phyloP scores from a whole-genome alignment of 2,113 vertebrate species.

The Limnothrissa miodon region DNA sequence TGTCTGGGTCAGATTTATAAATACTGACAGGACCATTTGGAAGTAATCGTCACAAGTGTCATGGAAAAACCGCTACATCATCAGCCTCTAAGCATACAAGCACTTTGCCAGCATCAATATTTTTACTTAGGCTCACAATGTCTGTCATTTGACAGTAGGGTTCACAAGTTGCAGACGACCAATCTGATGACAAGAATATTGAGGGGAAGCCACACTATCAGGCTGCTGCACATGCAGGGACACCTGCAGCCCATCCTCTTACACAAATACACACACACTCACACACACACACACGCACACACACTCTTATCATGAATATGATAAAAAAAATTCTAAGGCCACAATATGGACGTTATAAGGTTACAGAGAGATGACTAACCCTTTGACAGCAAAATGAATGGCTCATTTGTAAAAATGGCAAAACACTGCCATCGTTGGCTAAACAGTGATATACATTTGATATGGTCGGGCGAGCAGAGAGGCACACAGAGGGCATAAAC shows the following conservation, averaged over 20 bases:
- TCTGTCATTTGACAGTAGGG: constrained; percentile 42
- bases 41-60: constrained; percentile 77
- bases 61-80: constrained; percentile 75
- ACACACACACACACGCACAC: background rate
- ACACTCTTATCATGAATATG: background rate
- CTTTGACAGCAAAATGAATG: background rate
- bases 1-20: constrained; percentile 62
- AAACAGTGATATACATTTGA: constrained; percentile 20
- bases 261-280: background rate
- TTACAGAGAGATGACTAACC: background rate
- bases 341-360: background rate
- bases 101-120: constrained; percentile 72
- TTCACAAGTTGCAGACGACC: constrained; percentile 28
- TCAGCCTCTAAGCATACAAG: constrained; percentile 53
- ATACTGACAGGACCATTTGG: constrained; percentile 75
- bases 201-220: background rate
- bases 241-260: background rate
- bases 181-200: background rate
- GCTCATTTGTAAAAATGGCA: constrained; percentile 6
- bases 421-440: background rate
- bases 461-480: background rate
- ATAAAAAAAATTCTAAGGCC: background rate
- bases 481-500: background rate
- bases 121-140: constrained; percentile 61
- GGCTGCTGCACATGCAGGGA: background rate